Percentiles rank a stretch among this genome's conserved stretches.
Evolutionary conservation across 2,888 invertebrate species (phyloP).

Genomic region (Ecliptopera silaceata): DNA sequence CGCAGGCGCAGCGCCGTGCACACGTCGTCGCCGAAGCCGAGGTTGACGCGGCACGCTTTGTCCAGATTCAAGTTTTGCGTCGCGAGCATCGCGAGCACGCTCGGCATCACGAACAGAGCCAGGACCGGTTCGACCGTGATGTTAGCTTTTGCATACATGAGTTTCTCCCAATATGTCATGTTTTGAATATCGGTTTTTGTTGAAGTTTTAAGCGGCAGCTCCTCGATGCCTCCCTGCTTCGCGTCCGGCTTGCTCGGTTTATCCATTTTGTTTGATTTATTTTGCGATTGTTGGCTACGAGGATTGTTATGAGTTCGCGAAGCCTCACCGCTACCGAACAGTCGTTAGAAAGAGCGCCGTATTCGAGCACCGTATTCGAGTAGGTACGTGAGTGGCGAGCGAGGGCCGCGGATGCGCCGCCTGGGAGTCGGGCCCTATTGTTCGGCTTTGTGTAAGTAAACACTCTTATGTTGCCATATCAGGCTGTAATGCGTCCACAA

Average conservation of each 20-base stretch:
- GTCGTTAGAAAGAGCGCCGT: slow-evolving; percentile 44
- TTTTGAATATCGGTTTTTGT: slow-evolving; percentile 51
- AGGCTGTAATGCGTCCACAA: slow-evolving; percentile 64
- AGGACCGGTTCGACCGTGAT: slow-evolving; percentile 87
- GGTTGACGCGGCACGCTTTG: slow-evolving; percentile 92
- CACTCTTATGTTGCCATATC: slow-evolving; percentile 73
- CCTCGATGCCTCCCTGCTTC: slow-evolving; percentile 52
- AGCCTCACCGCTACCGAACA: slow-evolving; percentile 41
- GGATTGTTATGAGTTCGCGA: slow-evolving; percentile 4
- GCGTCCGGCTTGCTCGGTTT: slow-evolving; percentile 45
- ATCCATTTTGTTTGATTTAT: slow-evolving; percentile 48
- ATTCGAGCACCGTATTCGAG: slow-evolving; percentile 46
- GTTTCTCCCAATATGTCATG: slow-evolving; percentile 70
- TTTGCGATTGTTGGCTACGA: slow-evolving; percentile 2
- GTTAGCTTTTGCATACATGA: slow-evolving; percentile 77
- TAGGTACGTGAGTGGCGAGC: slow-evolving; percentile 56
- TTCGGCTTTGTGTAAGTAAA: slow-evolving; percentile 63
- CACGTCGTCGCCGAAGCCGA: slow-evolving; percentile 86
- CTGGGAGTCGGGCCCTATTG: slow-evolving; percentile 56
- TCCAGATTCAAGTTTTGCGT: slow-evolving; percentile 93
- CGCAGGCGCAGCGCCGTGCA: slow-evolving; percentile 88
- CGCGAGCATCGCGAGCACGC: slow-evolving; percentile 86
- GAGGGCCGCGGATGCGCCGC: slow-evolving; percentile 45
- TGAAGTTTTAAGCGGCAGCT: slow-evolving; percentile 59
- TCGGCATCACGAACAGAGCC: slow-evolving; percentile 85